Base-by-base conservation (phyloP, 2,797 vertebrate genomes). In the Hozukius guyotensis region DNA sequence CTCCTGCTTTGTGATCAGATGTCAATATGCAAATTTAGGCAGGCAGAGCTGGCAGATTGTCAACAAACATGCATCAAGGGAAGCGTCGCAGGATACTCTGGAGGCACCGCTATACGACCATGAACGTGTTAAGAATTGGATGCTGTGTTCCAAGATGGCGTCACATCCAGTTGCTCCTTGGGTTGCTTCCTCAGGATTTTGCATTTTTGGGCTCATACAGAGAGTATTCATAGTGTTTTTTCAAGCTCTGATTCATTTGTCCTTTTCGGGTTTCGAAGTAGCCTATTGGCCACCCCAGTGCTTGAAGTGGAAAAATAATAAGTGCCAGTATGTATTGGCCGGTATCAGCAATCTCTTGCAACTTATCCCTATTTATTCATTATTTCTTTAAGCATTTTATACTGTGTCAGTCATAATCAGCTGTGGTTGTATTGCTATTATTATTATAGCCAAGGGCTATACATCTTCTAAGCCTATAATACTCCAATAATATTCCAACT, bases 1-100 rank as follows among this genome's bases (percentile, higher is more conserved):
- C 6, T 38, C 59, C 38, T 56, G 38, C 27, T 59, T 22, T 66
- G 57, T 64, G 56, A 82, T 80, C 53, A 20, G 25, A 59, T 79
- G 46, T 72, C 29, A 65, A 31, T 60, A 57, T 77, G 46, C 24
- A 70, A 71, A 82, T 64, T 16, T 16, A 60, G 10, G 46, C 32
- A 31, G 10, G 24, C 56, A 14, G 68, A 71, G 68, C 53, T 29
- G 34, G 46, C 53, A 56, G 9, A 57, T 38, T 59, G 36, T 59
- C 46, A 72, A 34, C 38, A 66, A 57, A 46, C 65, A 55, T 3
- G 38, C 18, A 56, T 76, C 6, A 55, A 46, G 4, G 12, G 13
- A 60, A n/a, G 52, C 1, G 5, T 25, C 13, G 2, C 12, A 53
- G 13, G 27, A 69, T 3, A 2, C 32, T 59, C 25, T 27, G 16